phyloP scores from a whole-genome alignment of 2,888 invertebrate species.

The Sphaerophoria taeniata region DNA sequence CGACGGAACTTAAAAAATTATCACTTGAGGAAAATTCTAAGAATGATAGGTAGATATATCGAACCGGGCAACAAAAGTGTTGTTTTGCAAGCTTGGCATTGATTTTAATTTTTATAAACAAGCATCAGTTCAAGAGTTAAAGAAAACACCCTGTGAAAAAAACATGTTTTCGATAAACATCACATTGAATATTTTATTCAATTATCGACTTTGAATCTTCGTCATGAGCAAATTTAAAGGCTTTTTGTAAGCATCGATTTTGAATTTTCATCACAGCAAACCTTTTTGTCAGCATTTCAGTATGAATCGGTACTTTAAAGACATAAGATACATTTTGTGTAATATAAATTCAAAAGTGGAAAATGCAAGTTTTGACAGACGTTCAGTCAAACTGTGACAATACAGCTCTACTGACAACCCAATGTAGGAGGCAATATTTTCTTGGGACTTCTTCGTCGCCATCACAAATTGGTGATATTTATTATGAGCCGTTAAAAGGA shows the following conservation, averaged over 20 bases:
- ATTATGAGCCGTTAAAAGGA: slow-evolving; percentile 81
- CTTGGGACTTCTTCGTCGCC: slow-evolving; percentile 80
- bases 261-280: neutral
- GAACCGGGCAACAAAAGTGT: no score
- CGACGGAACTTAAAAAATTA: no score
- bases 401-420: slow-evolving; percentile 75
- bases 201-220: slow-evolving; percentile 30
- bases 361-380: slow-evolving; percentile 75
- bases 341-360: no score
- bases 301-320: slow-evolving; percentile 46
- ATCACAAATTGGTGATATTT: slow-evolving; percentile 79
- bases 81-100: no score
- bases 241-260: neutral
- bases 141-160: neutral
- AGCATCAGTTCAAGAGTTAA: no score
- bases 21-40: no score
- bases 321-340: neutral
- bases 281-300: no score
- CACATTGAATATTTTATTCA: slow-evolving; percentile 45
- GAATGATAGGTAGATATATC: no score
- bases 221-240: neutral
- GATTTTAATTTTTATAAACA: no score
- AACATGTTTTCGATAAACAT: neutral
- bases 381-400: slow-evolving; percentile 78
- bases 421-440: slow-evolving; percentile 80